phyloP scores from a whole-genome alignment of 2,113 vertebrate genomes.

The Crotophaga sulcirostris region DNA sequence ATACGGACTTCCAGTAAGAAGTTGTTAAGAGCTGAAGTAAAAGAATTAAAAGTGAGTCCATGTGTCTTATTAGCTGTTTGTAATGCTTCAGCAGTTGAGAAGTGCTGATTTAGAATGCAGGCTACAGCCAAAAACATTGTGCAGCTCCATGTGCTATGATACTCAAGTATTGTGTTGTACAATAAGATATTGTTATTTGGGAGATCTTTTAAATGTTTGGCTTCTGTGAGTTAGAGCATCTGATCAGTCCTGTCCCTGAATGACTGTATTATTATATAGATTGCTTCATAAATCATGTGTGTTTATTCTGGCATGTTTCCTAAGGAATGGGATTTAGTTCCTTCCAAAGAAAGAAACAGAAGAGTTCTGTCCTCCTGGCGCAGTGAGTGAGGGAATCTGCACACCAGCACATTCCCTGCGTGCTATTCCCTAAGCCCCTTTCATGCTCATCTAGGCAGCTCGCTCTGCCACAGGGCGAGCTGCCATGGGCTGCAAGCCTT shows the following conservation, averaged over 20 bases:
- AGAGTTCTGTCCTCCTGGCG: not conserved
- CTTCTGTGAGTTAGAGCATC: not conserved
- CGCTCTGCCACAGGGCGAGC: not conserved
- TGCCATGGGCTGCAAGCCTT: not conserved
- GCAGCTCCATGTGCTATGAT: not conserved
- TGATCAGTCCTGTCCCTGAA: not conserved
- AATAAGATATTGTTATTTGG: not conserved
- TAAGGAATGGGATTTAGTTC: conserved; percentile 15
- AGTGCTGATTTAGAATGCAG: not conserved
- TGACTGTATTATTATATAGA: not conserved
- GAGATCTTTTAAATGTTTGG: not conserved
- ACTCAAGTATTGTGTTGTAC: not conserved
- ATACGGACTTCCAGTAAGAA: not conserved
- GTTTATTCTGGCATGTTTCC: conserved; percentile 30
- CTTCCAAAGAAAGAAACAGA: conserved; percentile 17
- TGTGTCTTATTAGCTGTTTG: not conserved
- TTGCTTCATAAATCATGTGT: conserved; percentile 17
- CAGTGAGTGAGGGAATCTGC: not conserved
- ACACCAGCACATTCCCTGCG: not conserved
- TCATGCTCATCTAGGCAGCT: not conserved
- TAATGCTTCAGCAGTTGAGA: not conserved
- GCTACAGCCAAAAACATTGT: not conserved
- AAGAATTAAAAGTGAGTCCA: fast-evolving
- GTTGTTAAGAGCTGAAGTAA: not conserved
- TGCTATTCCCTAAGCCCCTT: not conserved